phyloP scores from a whole-genome alignment of 2,888 invertebrate genomes.

The Cantharis flavilabris region DNA sequence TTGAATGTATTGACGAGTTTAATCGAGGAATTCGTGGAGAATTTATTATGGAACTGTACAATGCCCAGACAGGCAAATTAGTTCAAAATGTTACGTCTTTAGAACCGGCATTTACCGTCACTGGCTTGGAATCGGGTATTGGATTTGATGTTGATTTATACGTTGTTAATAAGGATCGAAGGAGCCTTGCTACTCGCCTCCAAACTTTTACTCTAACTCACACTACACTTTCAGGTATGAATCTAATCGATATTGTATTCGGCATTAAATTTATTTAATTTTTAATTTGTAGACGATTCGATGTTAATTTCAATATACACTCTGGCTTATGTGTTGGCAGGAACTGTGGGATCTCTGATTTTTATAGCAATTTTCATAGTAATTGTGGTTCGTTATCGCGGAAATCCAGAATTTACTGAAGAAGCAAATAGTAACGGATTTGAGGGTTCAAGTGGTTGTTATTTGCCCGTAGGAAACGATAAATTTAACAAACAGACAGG shows the following conservation, averaged over 20 bases:
- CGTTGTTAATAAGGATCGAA: slow-evolving; percentile 68
- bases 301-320: slow-evolving; percentile 73
- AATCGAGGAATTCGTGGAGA: slow-evolving; percentile 70
- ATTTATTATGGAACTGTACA: slow-evolving; percentile 68
- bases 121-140: slow-evolving; percentile 64
- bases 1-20: slow-evolving; percentile 70
- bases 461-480: slow-evolving; percentile 22
- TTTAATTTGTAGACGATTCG: slow-evolving; percentile 6
- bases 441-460: slow-evolving; percentile 16
- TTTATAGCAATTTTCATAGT: slow-evolving; percentile 69
- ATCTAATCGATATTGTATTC: background rate
- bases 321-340: slow-evolving; percentile 72
- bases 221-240: slow-evolving; percentile 64
- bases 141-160: slow-evolving; percentile 66
- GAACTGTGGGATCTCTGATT: slow-evolving; percentile 70
- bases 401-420: slow-evolving; percentile 25
- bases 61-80: slow-evolving; percentile 53
- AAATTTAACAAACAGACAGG: slow-evolving; percentile 17
- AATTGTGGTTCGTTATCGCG: slow-evolving; percentile 65
- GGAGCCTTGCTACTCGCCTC: slow-evolving; percentile 64
- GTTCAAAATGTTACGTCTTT: slow-evolving; percentile 58
- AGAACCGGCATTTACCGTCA: slow-evolving; percentile 63
- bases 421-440: slow-evolving; percentile 15
- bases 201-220: slow-evolving; percentile 68
- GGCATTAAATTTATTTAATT: background rate